Evolutionary conservation across 2,888 invertebrate genomes (phyloP), one percentile per base, ranked within the genome.

Genomic region (Diarsia rubi): DNA sequence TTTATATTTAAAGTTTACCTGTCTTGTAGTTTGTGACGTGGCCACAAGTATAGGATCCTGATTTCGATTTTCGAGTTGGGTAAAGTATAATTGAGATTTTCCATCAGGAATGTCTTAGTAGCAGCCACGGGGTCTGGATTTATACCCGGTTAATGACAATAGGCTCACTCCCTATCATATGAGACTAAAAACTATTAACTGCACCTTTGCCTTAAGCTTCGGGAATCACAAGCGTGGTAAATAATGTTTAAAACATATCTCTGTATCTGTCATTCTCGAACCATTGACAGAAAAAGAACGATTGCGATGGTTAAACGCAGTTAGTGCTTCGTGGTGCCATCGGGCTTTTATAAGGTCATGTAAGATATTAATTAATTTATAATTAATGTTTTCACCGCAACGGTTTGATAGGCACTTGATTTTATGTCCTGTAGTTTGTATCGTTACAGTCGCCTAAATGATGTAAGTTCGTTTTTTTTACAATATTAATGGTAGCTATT

Each of bases 381-480:
- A 45, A 31, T 60, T 31, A 65, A 71, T 74, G 44, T 71, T 77
- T 44, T 63, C 79, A 85, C 84, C 60, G 71, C 79, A 86, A 84
- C 68, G 60, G 69, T 69, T 67, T 70, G 54, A 42, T 72, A 84
- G 78, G 45, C 84, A 83, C 83, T 66, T 44, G 19, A 21, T 79
- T 84, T 37, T 57, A 79, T 75, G 57, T 72, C 37, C 42, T 64
- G 27, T 82, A 79, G 62, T 83, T 75, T 76, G 86, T 86, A 86
- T 81, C 76, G 76, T 86, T 84, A 83, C 81, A 79, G 73, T 69
- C 62, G 73, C 75, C 69, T 62, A 37, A 70, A 24, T 69, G 66
- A 49, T 67, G 82, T 82, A 79, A 82, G 79, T 83, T 60, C 11
- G 27, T 24, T 9, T 11, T 69, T 49, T 64, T 57, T 69, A 57